These are phyloP conservation scores for Aphis craccivora DNA, from an alignment of 1,140 invertebrate species.

Conservation along the genomic window DNA sequence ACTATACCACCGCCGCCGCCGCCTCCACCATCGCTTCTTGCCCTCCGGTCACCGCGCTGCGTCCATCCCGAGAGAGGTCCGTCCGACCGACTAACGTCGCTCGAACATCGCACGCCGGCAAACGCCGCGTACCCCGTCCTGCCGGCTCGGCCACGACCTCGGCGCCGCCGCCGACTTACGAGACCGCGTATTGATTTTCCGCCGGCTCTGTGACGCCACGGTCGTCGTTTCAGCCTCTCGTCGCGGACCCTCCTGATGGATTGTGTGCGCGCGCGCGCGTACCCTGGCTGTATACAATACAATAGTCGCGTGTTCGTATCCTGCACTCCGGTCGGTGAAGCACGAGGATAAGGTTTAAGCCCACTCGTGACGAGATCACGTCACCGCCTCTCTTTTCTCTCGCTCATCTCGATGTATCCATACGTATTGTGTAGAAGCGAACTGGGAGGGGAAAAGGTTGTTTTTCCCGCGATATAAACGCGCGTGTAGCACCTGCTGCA, in stretches of 20 bases:
- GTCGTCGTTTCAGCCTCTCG: conserved; percentile 15
- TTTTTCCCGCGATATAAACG: not conserved
- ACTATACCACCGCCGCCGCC: too few relatives aligned
- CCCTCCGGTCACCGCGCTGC: not conserved
- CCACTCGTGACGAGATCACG: conserved; percentile 2
- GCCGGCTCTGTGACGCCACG: not conserved
- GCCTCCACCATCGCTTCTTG: not conserved
- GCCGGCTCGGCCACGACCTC: not conserved
- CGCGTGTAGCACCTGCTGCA: not conserved
- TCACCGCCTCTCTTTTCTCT: not conserved
- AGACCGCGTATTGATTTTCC: conserved; percentile 36
- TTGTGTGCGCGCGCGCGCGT: not conserved
- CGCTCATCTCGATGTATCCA: too few relatives aligned
- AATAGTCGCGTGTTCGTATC: not conserved
- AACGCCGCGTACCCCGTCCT: not conserved
- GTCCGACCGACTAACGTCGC: not conserved
- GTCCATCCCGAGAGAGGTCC: conserved; percentile 15
- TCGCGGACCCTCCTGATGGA: conserved; percentile 47
- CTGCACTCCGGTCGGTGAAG: not conserved
- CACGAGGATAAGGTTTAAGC: not conserved
- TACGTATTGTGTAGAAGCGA: not conserved
- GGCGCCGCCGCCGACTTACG: not conserved
- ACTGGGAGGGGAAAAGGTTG: not conserved
- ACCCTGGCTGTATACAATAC: not conserved
- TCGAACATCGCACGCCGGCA: not conserved